Percentiles rank a stretch among this genome's conserved stretches.
Conservation (phyloP, 2,797 vertebrate species). For the Sebastes baramenuke region DNA sequence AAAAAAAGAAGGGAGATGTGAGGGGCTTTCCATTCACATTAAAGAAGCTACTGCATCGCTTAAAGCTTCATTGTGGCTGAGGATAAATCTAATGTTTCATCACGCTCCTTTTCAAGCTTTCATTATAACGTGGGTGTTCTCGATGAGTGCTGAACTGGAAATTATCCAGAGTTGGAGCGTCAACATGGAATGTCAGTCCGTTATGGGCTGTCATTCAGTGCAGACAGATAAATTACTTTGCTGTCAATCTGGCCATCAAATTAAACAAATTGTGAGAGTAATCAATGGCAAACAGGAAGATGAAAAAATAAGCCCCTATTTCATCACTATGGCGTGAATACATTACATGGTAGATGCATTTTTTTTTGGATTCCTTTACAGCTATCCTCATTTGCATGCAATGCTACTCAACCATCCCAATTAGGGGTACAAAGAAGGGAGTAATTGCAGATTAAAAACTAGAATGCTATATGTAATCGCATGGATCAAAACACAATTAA, state of each 20-base stretch:
- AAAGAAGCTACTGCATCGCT: conserved; percentile 68
- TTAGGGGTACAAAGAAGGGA: conserved; percentile 76
- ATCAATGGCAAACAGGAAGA: conserved; percentile 79
- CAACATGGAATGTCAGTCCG: conserved; percentile 85
- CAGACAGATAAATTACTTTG: conserved; percentile 88
- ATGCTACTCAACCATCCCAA: conserved; percentile 65
- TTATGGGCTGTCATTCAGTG: conserved; percentile 90
- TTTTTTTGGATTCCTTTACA: conserved; percentile 55
- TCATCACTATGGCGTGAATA: conserved; percentile 57
- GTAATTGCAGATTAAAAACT: conserved; percentile 83
- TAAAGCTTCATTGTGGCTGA: conserved; percentile 87
- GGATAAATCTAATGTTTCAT: conserved; percentile 85
- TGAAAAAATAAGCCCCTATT: conserved; percentile 51
- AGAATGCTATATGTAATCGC: conserved; percentile 78
- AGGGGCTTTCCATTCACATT: conserved; percentile 12
- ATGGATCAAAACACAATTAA: conserved; percentile 87
- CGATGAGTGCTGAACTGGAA: conserved; percentile 94
- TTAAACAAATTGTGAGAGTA: conserved; percentile 80
- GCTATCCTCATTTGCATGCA: conserved; percentile 70
- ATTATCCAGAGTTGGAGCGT: conserved; percentile 87
- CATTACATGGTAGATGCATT: conserved; percentile 62
- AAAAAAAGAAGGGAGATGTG: conserved; percentile 51
- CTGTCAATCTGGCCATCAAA: conserved; percentile 87
- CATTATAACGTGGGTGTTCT: conserved; percentile 83
- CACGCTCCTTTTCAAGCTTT: conserved; percentile 51